These are phyloP conservation scores for Cybosia mesomella DNA, from an alignment of 2,888 invertebrate species.

Conservation along the genomic window DNA sequence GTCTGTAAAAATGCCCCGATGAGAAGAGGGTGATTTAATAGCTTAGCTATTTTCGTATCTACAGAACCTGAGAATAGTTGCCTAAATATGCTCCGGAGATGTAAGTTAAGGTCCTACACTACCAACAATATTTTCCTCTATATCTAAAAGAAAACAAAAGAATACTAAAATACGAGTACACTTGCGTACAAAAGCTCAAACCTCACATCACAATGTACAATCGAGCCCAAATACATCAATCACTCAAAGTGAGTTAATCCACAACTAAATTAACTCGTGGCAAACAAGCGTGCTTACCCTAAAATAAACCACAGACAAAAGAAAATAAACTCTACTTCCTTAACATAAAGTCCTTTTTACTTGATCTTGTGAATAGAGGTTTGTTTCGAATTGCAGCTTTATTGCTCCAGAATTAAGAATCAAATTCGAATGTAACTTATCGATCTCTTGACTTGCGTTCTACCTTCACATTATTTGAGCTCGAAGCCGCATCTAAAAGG, in stretches of 20 bases:
- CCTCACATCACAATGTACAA: conserved; percentile 61
- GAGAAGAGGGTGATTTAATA: too few relatives aligned
- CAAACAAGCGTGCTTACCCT: conserved; percentile 74
- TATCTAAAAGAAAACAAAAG: neutral
- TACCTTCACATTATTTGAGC: conserved; percentile 74
- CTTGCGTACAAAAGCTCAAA: conserved; percentile 56
- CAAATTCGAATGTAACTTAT: conserved; percentile 58
- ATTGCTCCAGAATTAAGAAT: conserved; percentile 53
- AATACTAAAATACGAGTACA: conserved; percentile 12
- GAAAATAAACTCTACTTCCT: conserved; percentile 59
- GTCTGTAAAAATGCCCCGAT: too few relatives aligned
- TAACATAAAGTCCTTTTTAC: conserved; percentile 51
- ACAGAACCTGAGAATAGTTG: too few relatives aligned
- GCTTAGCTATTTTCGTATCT: too few relatives aligned
- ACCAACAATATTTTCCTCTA: neutral
- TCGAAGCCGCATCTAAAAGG: conserved; percentile 50
- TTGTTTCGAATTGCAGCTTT: conserved; percentile 51
- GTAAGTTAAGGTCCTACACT: neutral
- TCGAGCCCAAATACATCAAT: conserved; percentile 79
- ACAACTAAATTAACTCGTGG: conserved; percentile 83
- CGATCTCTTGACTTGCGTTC: conserved; percentile 73
- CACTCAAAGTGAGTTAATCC: conserved; percentile 83
- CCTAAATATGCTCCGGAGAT: too few relatives aligned
- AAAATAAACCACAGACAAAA: conserved; percentile 50
- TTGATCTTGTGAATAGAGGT: conserved; percentile 24